Evolutionary conservation across 2,113 vertebrate species (phyloP).

Genomic region (Nesoenas mayeri): DNA sequence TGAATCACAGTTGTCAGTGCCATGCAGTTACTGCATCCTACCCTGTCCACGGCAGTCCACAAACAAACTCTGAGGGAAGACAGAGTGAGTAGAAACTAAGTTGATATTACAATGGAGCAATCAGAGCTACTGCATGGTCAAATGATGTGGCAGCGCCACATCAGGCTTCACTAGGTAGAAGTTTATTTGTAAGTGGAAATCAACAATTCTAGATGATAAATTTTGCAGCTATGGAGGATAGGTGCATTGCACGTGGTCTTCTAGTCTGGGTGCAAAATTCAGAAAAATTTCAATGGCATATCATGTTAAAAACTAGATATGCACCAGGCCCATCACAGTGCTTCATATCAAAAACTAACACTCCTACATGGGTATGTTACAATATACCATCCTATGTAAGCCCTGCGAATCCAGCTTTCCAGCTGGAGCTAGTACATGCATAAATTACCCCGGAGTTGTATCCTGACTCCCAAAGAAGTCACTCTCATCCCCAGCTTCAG

Average conservation of each 20-base stretch:
- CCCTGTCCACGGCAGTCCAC: neutral
- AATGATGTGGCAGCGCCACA: neutral
- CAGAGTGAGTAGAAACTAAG: neutral
- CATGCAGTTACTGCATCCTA: neutral
- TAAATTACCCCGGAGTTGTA: neutral
- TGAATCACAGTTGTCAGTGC: neutral
- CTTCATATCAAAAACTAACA: neutral
- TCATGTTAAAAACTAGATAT: neutral
- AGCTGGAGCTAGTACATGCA: neutral
- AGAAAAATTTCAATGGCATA: neutral
- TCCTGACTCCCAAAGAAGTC: neutral
- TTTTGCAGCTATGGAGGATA: neutral
- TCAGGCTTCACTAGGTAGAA: neutral
- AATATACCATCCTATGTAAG: neutral
- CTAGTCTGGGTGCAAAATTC: neutral
- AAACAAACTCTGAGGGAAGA: neutral
- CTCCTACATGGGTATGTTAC: neutral
- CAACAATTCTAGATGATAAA: neutral
- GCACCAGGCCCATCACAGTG: neutral
- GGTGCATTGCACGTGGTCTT: rapidly evolving
- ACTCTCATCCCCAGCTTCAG: neutral
- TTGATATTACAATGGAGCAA: neutral
- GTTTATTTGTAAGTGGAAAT: neutral
- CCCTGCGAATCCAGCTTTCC: neutral
- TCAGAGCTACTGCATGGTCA: neutral